These are phyloP conservation scores for Vanacampus margaritifer DNA, from an alignment of 2,113 vertebrate species.

Conservation along the genomic window DNA sequence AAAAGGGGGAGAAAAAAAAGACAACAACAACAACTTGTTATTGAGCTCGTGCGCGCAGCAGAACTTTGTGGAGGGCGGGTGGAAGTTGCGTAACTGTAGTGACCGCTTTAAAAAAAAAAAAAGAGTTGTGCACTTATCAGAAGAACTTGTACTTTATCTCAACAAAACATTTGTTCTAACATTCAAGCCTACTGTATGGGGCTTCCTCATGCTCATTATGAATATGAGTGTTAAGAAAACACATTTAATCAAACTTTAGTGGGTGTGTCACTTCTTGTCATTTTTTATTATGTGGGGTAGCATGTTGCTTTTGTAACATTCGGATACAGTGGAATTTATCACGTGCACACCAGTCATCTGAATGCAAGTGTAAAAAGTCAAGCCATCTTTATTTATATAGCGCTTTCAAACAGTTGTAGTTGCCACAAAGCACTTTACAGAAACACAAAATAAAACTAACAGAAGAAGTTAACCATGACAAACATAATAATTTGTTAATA, in stretches of 20 bases:
- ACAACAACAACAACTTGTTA: background rate
- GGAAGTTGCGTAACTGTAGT: slow-evolving; percentile 33
- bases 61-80: slow-evolving; percentile 16
- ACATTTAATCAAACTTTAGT: slow-evolving; percentile 1
- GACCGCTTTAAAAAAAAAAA: background rate
- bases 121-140: slow-evolving; percentile 9
- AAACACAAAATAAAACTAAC: background rate
- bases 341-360: no score
- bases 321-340: no score
- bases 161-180: slow-evolving; percentile 7
- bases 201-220: no score
- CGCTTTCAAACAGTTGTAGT: no score
- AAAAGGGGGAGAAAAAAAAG: no score
- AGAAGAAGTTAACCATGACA: background rate
- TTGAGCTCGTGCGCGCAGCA: slow-evolving; percentile 4
- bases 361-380: no score
- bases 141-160: slow-evolving; percentile 1
- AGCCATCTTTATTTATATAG: no score
- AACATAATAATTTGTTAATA: background rate
- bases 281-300: no score
- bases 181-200: background rate
- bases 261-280: slow-evolving; percentile 40
- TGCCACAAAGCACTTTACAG: no score
- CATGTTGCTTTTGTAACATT: no score
- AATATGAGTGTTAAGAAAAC: background rate